These are phyloP conservation scores for Otolemur crassicaudatus DNA, from an alignment of 2,797 vertebrate genomes.

Conservation along the genomic window DNA sequence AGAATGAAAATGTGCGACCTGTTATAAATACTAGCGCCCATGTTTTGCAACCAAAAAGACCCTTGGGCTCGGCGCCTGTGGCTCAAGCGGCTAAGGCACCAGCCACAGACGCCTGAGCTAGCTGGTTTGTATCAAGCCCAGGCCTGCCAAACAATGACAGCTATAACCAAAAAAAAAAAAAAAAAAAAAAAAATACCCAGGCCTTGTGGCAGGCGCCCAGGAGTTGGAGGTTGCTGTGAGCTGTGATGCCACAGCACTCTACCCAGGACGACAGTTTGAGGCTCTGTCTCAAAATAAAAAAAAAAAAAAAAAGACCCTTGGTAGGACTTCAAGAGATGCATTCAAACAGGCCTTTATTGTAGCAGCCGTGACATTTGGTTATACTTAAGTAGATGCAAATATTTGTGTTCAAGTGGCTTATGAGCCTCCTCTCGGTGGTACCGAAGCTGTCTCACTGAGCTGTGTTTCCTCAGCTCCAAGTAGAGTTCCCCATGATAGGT, in stretches of 20 bases:
- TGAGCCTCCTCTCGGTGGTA: not conserved
- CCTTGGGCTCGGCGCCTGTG: too few species aligned
- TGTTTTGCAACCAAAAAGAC: not conserved
- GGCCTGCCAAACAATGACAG: too few species aligned
- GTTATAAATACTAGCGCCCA: not conserved
- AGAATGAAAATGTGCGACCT: not conserved
- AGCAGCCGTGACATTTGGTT: not conserved
- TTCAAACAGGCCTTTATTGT: not conserved
- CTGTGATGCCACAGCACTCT: too few species aligned
- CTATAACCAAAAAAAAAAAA: too few species aligned
- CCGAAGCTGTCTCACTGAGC: not conserved
- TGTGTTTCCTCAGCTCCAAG: not conserved
- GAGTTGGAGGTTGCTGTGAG: too few species aligned
- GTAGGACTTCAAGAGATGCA: not conserved
- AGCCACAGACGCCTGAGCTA: too few species aligned
- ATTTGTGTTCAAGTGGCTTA: not conserved
- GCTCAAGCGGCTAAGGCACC: too few species aligned
- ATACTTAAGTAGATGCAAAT: slow-evolving; percentile 13
- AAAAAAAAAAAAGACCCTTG: not conserved
- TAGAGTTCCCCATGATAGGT: not conserved
- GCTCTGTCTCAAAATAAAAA: not conserved
- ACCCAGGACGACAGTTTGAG: too few species aligned
- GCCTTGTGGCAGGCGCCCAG: too few species aligned
- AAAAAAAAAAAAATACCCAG: too few species aligned
- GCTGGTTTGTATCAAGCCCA: too few species aligned